Base-by-base conservation (phyloP, 2,113 vertebrate genomes). In the Limnothrissa miodon region DNA sequence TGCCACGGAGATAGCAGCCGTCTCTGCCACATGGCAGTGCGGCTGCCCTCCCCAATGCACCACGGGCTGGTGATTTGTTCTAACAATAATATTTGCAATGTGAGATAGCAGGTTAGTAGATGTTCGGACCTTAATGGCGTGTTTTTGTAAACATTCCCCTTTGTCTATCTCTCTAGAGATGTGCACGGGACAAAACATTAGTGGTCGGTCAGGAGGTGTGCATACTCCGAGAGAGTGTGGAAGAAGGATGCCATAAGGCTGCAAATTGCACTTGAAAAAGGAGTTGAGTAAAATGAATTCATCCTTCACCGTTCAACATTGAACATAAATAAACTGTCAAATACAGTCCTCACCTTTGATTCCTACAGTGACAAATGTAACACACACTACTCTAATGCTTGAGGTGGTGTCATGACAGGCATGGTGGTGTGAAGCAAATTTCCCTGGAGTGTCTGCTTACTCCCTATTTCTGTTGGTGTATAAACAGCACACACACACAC, bases 81-180 rank as follows among this genome's bases (percentile, higher is more conserved):
- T 80, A 81, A 90, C 87, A 91, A 89, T 88, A 87, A 81, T 85
- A 87, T 89, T 87, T 89, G 87, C 88, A 84, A 85, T 85, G 51
- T 82, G 83, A 83, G 81, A 89, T 83, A 48, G 81, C 80, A 66
- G 45, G 82, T 90, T 87, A 83, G 85, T 87, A 83, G 66, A 79
- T 79, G 78, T 87, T 78, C 1, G 45, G 83, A 33, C 13, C 11
- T 66, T 82, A 70, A 80, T 59, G 80, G 13, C 51, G 48, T 78
- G 70, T 39, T 62, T 83, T 66, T 36, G 86, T 83, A 89, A 90
- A 87, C 83, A 83, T 89, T 81, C 42, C 25, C 81, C 56, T 70
- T 82, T 84, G 33, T 39, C 86, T 87, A 29, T 86, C 23, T 86
- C 86, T 80, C 82, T 8, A 45, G 78, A 53, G 86, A 90, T 86